Conservation (phyloP, 1,140 invertebrate genomes). For the Asbolus verrucosus region DNA sequence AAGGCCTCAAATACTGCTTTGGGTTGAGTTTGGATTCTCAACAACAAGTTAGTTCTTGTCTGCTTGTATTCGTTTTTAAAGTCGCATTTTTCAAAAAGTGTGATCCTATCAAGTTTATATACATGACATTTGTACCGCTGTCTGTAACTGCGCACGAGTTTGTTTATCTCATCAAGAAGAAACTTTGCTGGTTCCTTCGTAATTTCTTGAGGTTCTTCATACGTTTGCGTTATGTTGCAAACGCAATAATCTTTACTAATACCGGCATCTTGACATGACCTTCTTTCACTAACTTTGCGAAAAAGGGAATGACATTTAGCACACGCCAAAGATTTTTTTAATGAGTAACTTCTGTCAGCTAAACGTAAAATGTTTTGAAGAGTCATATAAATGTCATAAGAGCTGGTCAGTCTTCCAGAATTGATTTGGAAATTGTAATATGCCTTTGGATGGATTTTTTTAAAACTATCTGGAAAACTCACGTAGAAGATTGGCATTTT, state of each 20-base stretch:
- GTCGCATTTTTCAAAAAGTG: too few relatives aligned
- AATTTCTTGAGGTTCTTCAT: too few relatives aligned
- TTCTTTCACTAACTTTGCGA: constrained; percentile 69
- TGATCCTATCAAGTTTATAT: too few relatives aligned
- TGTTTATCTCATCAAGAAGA: too few relatives aligned
- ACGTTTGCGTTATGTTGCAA: constrained; percentile 74
- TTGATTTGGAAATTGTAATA: constrained; percentile 75
- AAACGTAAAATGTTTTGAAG: constrained; percentile 65
- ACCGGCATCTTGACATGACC: constrained; percentile 79
- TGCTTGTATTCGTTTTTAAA: too few relatives aligned
- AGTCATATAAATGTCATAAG: constrained; percentile 81
- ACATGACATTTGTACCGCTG: too few relatives aligned
- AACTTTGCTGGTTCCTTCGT: too few relatives aligned
- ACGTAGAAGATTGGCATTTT: constrained; percentile 83
- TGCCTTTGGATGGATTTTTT: constrained; percentile 69
- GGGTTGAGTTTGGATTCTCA: too few relatives aligned
- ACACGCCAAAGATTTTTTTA: constrained; percentile 68
- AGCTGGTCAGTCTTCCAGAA: constrained; percentile 73
- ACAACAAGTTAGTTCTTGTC: too few relatives aligned
- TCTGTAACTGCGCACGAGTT: too few relatives aligned
- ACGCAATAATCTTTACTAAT: constrained; percentile 84
- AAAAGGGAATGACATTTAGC: constrained; percentile 78
- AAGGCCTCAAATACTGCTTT: too few relatives aligned
- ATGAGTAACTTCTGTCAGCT: constrained; percentile 64
- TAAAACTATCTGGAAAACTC: constrained; percentile 77